Percentiles rank a stretch among this genome's conserved stretches.
phyloP scores from a whole-genome alignment of 2,888 invertebrate species.

The Sepiola atlantica region DNA sequence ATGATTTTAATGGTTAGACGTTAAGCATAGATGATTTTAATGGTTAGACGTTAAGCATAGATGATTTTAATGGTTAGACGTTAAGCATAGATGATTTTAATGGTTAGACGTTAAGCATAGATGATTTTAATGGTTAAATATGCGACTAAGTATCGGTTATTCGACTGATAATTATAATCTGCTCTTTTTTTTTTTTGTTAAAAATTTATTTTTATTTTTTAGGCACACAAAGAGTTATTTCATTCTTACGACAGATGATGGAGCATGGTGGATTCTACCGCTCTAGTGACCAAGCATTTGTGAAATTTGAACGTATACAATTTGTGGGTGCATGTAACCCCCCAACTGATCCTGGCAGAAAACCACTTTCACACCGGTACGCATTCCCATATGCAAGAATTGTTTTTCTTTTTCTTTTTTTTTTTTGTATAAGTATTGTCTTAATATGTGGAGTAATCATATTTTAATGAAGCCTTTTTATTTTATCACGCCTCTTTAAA shows the following conservation, averaged over 20 bases:
- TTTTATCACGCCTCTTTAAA: no score
- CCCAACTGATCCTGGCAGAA: constrained; percentile 98
- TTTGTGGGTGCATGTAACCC: constrained; percentile 99
- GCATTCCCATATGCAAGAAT: not conserved
- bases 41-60: no score
- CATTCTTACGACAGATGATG: constrained; percentile 96
- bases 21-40: no score
- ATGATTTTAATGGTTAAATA: no score
- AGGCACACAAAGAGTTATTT: constrained; percentile 94
- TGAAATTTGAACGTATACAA: constrained; percentile 96
- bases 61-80: no score
- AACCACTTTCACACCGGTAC: constrained; percentile 90
- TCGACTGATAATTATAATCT: no score
- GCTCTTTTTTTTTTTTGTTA: no score
- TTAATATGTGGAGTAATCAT: not conserved
- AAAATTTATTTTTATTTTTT: constrained; percentile 45
- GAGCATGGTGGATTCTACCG: constrained; percentile 85
- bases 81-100: no score
- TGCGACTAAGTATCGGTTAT: no score
- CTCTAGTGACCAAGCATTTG: constrained; percentile 91
- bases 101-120: no score
- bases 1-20: no score
- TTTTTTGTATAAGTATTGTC: not conserved
- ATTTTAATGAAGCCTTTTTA: not conserved
- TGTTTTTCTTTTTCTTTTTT: not conserved